These are phyloP conservation scores for Asbolus verrucosus DNA, from an alignment of 1,140 invertebrate genomes.

Conservation along the genomic window DNA sequence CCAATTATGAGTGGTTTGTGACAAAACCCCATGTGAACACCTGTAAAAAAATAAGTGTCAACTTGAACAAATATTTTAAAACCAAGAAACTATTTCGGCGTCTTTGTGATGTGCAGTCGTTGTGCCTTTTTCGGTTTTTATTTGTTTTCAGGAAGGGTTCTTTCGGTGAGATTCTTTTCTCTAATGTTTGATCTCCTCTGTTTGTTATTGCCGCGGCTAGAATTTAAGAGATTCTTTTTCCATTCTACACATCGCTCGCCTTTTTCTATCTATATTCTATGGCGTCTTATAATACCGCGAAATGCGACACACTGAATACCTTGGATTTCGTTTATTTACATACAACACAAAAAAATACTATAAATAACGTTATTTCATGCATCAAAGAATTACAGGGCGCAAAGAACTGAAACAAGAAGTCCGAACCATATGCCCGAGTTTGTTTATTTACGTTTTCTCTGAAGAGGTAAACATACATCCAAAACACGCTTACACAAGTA, in stretches of 20 bases:
- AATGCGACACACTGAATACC: constrained; percentile 15
- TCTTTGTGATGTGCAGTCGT: constrained; percentile 20
- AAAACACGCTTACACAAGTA: constrained; percentile 8
- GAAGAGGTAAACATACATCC: constrained; percentile 28
- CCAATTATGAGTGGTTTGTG: constrained; percentile 7
- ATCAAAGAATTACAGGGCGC: constrained; percentile 21
- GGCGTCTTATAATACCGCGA: not conserved
- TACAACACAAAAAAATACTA: not conserved
- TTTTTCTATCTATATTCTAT: constrained; percentile 24
- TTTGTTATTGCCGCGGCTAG: constrained; percentile 45
- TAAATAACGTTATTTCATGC: constrained; percentile 15
- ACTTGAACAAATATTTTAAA: constrained; percentile 30
- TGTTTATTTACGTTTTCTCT: constrained; percentile 33
- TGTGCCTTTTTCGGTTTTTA: constrained; percentile 42
- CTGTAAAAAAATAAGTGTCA: constrained; percentile 30
- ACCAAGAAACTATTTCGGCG: constrained; percentile 38
- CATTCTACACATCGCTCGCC: constrained; percentile 35
- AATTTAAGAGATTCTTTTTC: constrained; percentile 43
- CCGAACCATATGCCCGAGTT: constrained; percentile 12
- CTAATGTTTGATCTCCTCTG: constrained; percentile 42
- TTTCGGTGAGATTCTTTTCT: constrained; percentile 42
- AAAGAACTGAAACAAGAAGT: constrained; percentile 41
- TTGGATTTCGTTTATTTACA: constrained; percentile 30
- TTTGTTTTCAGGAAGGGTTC: constrained; percentile 44
- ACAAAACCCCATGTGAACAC: not conserved